Conservation (phyloP, 1,140 invertebrate species). For the Brachionus rotundiformis region DNA sequence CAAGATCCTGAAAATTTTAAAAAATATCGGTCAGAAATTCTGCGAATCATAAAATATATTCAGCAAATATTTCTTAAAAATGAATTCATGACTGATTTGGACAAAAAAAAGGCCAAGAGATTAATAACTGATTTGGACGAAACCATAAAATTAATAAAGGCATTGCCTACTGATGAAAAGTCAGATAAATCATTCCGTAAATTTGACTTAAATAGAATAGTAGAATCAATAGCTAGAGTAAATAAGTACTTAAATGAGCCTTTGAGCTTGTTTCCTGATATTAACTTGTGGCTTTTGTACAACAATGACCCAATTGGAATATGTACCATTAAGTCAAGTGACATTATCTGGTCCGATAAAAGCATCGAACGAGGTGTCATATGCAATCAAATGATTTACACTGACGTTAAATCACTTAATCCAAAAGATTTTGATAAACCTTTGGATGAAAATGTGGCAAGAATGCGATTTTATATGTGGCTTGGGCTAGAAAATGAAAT, state of each 20-base stretch:
- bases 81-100: conserved; percentile 8
- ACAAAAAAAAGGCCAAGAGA: not conserved
- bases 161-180: not conserved
- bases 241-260: conserved; percentile 33
- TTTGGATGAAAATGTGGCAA: conserved; percentile 6
- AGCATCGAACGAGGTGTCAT: not conserved
- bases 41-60: conserved; percentile 8
- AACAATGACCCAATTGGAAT: conserved; percentile 14
- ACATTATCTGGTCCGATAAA: conserved; percentile 42
- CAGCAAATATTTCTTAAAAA: conserved; percentile 29
- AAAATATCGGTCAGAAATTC: not conserved
- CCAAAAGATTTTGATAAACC: conserved; percentile 29
- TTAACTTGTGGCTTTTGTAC: conserved; percentile 36
- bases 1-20: conserved; percentile 34
- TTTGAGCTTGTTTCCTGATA: conserved; percentile 30
- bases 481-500: conserved; percentile 22
- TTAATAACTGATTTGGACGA: conserved; percentile 8
- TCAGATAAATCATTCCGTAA: not conserved
- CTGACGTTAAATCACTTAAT: conserved; percentile 37
- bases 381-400: conserved; percentile 45
- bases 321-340: conserved; percentile 38
- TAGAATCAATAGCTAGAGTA: not conserved
- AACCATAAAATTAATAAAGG: conserved; percentile 23
- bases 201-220: not conserved
- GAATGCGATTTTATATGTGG: conserved; percentile 43